A percentile compares a stretch with the other conserved stretches of the same genome.
Evolutionary conservation across 2,888 invertebrate genomes (phyloP).

Genomic region (Prosopocoilus inquinatus): DNA sequence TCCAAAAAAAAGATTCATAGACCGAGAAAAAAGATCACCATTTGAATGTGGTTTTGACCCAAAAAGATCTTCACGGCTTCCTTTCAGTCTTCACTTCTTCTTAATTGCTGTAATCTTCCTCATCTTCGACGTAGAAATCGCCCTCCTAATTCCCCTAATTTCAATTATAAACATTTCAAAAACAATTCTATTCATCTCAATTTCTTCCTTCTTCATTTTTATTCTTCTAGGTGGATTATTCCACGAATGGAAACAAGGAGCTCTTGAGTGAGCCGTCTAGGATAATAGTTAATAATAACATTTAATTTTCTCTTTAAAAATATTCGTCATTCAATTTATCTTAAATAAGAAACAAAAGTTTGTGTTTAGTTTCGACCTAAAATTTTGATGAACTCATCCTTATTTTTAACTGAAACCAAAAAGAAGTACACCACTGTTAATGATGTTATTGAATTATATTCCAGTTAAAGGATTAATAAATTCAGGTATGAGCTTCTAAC

Average conservation of each 20-base stretch:
- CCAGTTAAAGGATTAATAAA: too few species aligned
- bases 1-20: constrained; percentile 59
- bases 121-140: constrained; percentile 74
- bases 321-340: too few species aligned
- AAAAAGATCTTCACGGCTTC: constrained; percentile 52
- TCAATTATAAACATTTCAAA: constrained; percentile 44
- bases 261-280: constrained; percentile 56
- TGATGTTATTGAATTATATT: too few species aligned
- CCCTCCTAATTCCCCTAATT: constrained; percentile 61
- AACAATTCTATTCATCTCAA: constrained; percentile 35
- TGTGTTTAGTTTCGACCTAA: too few species aligned
- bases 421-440: too few species aligned
- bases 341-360: too few species aligned
- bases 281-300: constrained; percentile 52
- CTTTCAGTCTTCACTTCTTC: constrained; percentile 64
- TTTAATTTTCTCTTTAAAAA: constrained; percentile 54
- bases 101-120: constrained; percentile 66
- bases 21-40: constrained; percentile 64
- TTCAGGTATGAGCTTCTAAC: too few species aligned
- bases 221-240: constrained; percentile 57
- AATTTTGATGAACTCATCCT: too few species aligned
- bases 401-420: too few species aligned
- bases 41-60: constrained; percentile 66
- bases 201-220: constrained; percentile 49
- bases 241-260: constrained; percentile 60